Base-by-base conservation (phyloP, 2,888 invertebrate species). In the Phaedon cochleariae region DNA sequence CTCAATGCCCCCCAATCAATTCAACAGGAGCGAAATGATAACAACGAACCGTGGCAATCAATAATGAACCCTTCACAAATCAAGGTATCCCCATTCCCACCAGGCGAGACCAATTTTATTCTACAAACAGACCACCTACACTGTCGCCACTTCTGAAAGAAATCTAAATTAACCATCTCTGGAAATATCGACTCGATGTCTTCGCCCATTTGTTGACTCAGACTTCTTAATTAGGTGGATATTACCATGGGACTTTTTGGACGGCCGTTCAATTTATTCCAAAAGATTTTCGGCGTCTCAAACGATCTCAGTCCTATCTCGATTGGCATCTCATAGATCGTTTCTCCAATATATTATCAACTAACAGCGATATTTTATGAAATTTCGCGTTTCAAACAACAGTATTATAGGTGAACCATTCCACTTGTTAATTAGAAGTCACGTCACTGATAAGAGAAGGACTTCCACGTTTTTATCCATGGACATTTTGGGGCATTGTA, bases 81-180 rank as follows among this genome's bases (percentile, higher is more conserved):
- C 76, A 76, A 72, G 77, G 74, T 76, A 75, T 71, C 73, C 72
- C 74, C 45, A 58, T 58, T n/a, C n/a, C n/a, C 76, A 75, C 76
- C 74, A 74, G 73, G 71, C 74, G 77, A 71, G 73, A 78, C 78
- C 77, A 78, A 79, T 78, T 55, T 70, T 61, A 72, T 74, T 74
- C 72, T 73, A 75, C 73, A 75, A 74, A 76, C 76, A 74, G 80
- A 80, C 80, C 80, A 80, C 80, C 80, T 79, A 79, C 79, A 73
- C 77, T 70, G 75, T 70, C 73, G 73, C 72, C 73, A 75, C 74
- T 34, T 71, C 71, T 70, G 74, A 77, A 68, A 34, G 70, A 73
- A 75, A 76, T 74, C 74, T 68, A 73, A 76, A 76, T 74, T 74
- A 73, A 73, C 73, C 64, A 74, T 73, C 76, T 70, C 72, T 73